A percentile compares a stretch with the other conserved stretches of the same genome.
Evolutionary conservation across 2,888 invertebrate genomes (phyloP).

Genomic region (Amphiduros pacificus): DNA sequence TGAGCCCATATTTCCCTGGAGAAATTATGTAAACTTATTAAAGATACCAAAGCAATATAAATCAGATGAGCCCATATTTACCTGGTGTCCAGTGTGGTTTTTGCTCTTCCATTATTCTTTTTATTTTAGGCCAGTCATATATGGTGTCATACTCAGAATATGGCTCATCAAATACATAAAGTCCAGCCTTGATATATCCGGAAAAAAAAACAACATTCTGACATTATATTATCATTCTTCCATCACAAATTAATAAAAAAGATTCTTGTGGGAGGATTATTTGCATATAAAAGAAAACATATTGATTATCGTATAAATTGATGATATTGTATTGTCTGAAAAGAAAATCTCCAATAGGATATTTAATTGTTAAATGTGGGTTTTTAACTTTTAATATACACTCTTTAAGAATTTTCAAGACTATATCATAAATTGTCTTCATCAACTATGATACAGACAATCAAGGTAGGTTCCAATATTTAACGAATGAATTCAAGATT

Average conservation of each 20-base stretch:
- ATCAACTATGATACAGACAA: no score
- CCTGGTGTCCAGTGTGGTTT: constrained; percentile 1
- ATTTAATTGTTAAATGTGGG: background rate
- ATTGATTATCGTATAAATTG: no score
- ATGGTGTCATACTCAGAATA: background rate
- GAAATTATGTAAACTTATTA: no score
- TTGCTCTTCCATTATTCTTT: background rate
- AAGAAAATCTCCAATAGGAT: background rate
- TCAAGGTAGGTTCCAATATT: no score
- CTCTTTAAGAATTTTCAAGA: no score
- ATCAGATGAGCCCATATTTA: background rate
- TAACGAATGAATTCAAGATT: no score
- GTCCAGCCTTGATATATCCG: background rate
- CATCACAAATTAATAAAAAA: background rate
- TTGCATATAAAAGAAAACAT: no score
- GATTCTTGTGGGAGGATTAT: no score
- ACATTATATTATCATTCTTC: background rate
- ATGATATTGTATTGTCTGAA: no score
- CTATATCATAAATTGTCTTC: no score
- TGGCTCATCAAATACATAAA: background rate
- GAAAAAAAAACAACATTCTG: background rate
- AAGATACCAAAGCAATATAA: background rate
- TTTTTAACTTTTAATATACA: background rate
- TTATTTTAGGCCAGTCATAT: background rate
- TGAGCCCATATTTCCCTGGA: no score